Percentiles rank a stretch among this genome's conserved stretches.
phyloP scores from a whole-genome alignment of 2,797 vertebrate genomes.

The Neosalanx taihuensis region DNA sequence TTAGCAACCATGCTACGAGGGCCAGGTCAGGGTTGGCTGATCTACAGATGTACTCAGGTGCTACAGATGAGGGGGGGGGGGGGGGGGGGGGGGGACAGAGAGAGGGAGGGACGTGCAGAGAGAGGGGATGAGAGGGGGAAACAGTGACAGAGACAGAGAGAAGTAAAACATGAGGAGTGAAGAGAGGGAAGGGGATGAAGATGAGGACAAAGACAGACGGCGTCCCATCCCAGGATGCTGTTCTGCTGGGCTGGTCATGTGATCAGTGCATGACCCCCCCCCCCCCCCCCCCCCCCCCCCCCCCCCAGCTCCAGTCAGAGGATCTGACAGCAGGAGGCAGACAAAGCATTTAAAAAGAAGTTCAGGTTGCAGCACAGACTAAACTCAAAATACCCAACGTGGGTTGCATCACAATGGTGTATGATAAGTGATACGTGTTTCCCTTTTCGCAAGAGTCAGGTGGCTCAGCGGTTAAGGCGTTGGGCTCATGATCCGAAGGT shows the following conservation, averaged over 20 bases:
- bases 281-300: constrained; percentile 10
- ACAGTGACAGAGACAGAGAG: background rate
- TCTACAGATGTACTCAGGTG: background rate
- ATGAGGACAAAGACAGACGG: background rate
- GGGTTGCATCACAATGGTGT: background rate
- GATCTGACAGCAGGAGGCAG: background rate
- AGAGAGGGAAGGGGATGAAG: background rate
- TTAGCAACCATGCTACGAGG: constrained; percentile 5
- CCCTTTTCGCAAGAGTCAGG: too few relatives aligned
- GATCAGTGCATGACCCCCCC: constrained; percentile 15
- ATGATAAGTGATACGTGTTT: constrained; percentile 11
- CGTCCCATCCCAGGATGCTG: background rate
- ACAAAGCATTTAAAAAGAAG: background rate
- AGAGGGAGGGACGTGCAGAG: background rate
- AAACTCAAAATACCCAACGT: background rate
- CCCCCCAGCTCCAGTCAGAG: constrained; percentile 5
- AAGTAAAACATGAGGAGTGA: background rate
- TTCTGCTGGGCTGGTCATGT: background rate
- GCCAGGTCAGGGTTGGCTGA: background rate
- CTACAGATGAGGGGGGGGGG: background rate
- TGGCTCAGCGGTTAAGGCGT: background rate
- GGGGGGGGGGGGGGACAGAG: background rate
- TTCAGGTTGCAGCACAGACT: constrained; percentile 15
- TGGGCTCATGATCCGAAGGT: too few relatives aligned
- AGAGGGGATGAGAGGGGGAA: background rate